Conservation (phyloP, 2,888 invertebrate genomes). For the Trachelus troglodyta region DNA sequence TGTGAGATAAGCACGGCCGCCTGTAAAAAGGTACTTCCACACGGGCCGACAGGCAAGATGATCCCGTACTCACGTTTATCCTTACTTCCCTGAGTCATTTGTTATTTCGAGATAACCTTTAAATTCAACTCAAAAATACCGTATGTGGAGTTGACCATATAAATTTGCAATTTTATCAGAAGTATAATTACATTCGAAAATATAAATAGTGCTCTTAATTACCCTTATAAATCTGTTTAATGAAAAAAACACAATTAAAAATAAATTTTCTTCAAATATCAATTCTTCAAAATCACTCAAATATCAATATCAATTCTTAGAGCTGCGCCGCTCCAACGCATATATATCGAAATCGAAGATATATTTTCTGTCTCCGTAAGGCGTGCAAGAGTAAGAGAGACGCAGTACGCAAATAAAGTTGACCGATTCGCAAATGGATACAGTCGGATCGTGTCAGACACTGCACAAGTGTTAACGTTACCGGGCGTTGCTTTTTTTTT, state of each 20-base stretch:
- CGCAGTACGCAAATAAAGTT: background rate
- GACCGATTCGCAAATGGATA: background rate
- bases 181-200: background rate
- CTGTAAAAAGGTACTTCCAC: background rate
- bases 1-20: background rate
- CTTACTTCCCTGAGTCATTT: slow-evolving; percentile 26
- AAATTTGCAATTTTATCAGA: no score
- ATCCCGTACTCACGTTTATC: background rate
- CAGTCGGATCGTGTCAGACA: background rate
- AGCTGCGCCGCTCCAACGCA: no score
- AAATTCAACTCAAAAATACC: slow-evolving; percentile 5
- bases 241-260: no score
- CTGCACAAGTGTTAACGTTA: background rate
- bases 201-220: background rate
- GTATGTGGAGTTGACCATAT: background rate
- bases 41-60: background rate
- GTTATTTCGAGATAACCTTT: slow-evolving; percentile 34
- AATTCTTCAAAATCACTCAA: no score
- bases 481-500: background rate
- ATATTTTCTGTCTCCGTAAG: background rate
- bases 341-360: background rate
- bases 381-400: background rate
- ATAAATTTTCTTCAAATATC: no score
- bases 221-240: background rate
- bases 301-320: no score